Percentiles rank a stretch among this genome's conserved stretches.
phyloP scores from a whole-genome alignment of 2,113 vertebrate species.

The Syrrhaptes paradoxus region DNA sequence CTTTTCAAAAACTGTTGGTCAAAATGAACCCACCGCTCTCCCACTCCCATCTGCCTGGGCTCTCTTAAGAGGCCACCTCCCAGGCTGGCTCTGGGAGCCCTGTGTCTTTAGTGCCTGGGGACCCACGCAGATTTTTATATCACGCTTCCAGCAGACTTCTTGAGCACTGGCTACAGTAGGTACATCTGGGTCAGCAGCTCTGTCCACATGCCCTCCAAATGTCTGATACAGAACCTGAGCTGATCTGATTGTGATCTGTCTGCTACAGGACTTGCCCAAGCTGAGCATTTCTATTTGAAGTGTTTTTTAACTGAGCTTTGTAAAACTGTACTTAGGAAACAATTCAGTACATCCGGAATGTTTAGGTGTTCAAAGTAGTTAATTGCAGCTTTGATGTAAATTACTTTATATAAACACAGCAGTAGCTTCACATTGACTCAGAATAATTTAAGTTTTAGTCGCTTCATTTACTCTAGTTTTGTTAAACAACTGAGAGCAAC shows the following conservation, averaged over 20 bases:
- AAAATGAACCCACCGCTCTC: neutral
- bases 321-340: neutral
- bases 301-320: neutral
- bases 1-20: neutral
- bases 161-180: neutral
- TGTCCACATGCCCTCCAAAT: neutral
- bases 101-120: neutral
- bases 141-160: neutral
- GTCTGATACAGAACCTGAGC: neutral
- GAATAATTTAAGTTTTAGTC: neutral
- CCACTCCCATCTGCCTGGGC: neutral
- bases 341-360: neutral
- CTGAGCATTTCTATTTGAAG: neutral
- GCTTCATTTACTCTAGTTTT: neutral
- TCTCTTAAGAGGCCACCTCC: neutral
- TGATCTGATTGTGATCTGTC: neutral
- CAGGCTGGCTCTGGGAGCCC: neutral
- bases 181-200: neutral
- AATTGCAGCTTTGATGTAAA: neutral
- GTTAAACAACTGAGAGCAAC: neutral
- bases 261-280: neutral
- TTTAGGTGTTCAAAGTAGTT: neutral
- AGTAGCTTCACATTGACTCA: neutral
- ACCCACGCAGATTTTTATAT: neutral
- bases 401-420: neutral